Base-by-base conservation (phyloP, 2,797 vertebrate genomes). In the Benthosema pterotum region DNA sequence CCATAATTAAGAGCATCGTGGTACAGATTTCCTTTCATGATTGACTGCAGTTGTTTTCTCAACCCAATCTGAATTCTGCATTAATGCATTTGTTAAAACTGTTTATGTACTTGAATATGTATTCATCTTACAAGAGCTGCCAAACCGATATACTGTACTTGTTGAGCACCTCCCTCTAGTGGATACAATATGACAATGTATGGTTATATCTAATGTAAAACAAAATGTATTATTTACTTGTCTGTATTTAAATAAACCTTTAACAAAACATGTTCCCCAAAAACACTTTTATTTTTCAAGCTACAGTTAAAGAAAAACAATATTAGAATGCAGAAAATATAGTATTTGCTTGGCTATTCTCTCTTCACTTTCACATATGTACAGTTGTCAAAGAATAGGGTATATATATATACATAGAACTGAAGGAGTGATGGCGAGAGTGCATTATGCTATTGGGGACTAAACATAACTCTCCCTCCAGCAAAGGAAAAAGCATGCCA, bases 301-400 rank as follows among this genome's bases (percentile, higher is more conserved):
- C 92, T 93, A 93, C 90, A 89, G 79, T 93, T 91, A 92, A 93
- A 91, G 91, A 92, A 92, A 92, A 93, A 93, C 89, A 88, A 92
- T 89, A 91, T 91, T 87, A 84, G 86, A 90, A 92, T 90, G 91
- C 91, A 88, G 91, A 94, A 93, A 94, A 94, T 94, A 94, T 93
- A 94, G 89, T 90, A 87, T 93, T 92, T 92, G 89, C 88, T 92
- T 85, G 88, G 89, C 90, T 91, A 88, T 86, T 88, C 78, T 86
- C 88, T 92, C 83, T 92, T 91, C 80, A 87, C 90, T 91, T 92
- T 91, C 87, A 91, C 88, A 92, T 94, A 94, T 94, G 87, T 94
- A 94, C 93, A 94, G 86, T 89, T 88, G 84, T 90, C 82, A 79
- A 89, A 91, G 89, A 89, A 89, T 83, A 88, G 71, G 83, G 87